Evolutionary conservation across 1,140 invertebrate genomes (phyloP), one percentile per base, ranked within the genome.

Genomic region (Drosophila paulistorum): DNA sequence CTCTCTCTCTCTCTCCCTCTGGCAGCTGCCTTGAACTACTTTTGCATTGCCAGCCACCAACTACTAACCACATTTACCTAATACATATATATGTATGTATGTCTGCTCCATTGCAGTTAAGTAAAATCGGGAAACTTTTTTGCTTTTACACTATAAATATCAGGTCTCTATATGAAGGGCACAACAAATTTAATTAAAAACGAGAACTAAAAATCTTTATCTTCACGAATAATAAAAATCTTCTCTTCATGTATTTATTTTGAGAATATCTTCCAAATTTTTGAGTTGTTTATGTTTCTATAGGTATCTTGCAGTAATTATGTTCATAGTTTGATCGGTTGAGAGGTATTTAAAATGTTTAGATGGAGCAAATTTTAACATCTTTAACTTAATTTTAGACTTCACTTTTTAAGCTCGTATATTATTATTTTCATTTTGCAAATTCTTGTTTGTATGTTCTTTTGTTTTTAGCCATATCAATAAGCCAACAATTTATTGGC

Each of bases 1-100:
- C 45, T 30, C 30, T 30, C 17, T 23, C 45, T 30, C 30, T 30
- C 26, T 26, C 26, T 26, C 26, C 5, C 26, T 48, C 45, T 51
- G 14, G 39, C 42, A 55, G 20, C 39, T 77, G 61, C 74, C 74
- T 77, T 77, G 74, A 77, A 77, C 74, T 77, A 77, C 74, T 62
- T 62, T 77, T 60, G 59, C 60, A 9, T 3, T 51, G 45, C 17
- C 45, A 51, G 17, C 45, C 2, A 37, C 35, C 35, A 37, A 37
- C 35, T 1, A 1, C 35, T 5, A 51, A 59, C 66, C 73, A 69
- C 74, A 76, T 23, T 9, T 51, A 10, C 20, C 17, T 23, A 51
- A 23, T 51, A 23, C 9, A 9, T 48, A 48, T 3, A 23, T 51
- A 76, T 76, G 65, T 51, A 76, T 76, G 59, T 51, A 76, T 76